These are phyloP conservation scores for Atta cephalotes DNA, from an alignment of 1,140 invertebrate species.

Conservation along the genomic window DNA sequence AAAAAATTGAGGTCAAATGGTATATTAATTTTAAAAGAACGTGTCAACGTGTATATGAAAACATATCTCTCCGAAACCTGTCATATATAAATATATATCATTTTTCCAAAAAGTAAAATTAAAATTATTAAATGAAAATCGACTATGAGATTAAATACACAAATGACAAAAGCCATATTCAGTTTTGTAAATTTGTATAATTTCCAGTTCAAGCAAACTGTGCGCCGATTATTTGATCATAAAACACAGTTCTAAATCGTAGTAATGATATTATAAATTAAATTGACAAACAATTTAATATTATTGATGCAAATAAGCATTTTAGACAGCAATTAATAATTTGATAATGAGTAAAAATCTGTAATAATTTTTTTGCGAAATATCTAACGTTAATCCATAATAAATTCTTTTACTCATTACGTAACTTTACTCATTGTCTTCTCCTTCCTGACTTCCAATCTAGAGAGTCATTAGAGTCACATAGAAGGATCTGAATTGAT, in stretches of 20 bases:
- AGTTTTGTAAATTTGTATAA: no score
- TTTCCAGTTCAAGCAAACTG: no score
- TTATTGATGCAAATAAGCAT: no score
- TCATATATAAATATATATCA: neutral
- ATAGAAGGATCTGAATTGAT: constrained; percentile 5
- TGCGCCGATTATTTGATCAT: no score
- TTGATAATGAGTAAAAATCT: no score
- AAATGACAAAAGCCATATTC: no score
- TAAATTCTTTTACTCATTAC: neutral
- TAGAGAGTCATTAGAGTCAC: neutral
- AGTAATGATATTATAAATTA: no score
- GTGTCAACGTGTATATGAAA: neutral
- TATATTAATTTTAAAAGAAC: constrained; percentile 42
- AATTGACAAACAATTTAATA: no score
- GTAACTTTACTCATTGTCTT: neutral
- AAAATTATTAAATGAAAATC: neutral
- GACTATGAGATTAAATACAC: no score
- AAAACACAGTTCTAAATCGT: no score
- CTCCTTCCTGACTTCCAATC: neutral
- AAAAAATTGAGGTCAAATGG: constrained; percentile 51
- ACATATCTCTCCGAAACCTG: neutral
- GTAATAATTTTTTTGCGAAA: no score
- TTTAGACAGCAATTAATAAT: no score
- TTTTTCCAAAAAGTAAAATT: neutral
- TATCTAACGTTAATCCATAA: neutral